Evolutionary conservation across 2,113 vertebrate species (phyloP).

Genomic region (Ranitomeya variabilis): DNA sequence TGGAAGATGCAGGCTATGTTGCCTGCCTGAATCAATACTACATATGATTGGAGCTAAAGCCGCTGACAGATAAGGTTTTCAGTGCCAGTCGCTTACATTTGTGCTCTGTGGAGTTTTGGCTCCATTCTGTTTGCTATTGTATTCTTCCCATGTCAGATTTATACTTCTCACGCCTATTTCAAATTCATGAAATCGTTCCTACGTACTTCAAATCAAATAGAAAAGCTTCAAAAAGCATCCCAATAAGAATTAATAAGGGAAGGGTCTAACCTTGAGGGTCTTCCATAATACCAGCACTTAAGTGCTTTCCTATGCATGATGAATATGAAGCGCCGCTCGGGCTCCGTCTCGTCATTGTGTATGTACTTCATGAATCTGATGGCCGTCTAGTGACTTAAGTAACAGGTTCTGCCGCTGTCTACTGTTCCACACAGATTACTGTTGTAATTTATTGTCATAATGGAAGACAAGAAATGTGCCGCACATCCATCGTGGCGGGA

Average conservation of each 20-base stretch:
- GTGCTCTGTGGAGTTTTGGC: background rate
- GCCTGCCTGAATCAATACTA: no score
- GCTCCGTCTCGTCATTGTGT: slow-evolving; percentile 19
- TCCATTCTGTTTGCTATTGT: background rate
- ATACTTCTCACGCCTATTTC: background rate
- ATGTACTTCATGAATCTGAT: slow-evolving; percentile 29
- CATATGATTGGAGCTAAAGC: background rate
- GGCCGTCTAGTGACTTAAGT: slow-evolving; percentile 25
- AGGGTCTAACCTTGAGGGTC: slow-evolving; percentile 47
- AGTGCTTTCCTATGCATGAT: background rate
- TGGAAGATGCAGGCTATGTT: background rate
- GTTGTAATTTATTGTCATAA: slow-evolving; percentile 52
- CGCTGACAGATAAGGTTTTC: background rate
- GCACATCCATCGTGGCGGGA: slow-evolving; percentile 29
- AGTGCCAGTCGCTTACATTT: background rate
- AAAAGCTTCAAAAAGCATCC: slow-evolving; percentile 32
- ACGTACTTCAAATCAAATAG: slow-evolving; percentile 10
- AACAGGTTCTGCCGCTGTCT: slow-evolving; percentile 41
- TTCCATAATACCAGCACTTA: background rate
- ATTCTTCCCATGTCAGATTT: background rate
- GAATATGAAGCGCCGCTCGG: slow-evolving; percentile 1
- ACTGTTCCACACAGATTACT: slow-evolving; percentile 50
- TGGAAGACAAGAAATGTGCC: slow-evolving; percentile 39
- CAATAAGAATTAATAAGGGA: slow-evolving; percentile 38
- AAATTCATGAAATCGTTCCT: slow-evolving; percentile 23